Evolutionary conservation across 1,140 invertebrate species (phyloP).

Genomic region (Pseudachorutes palmiensis): DNA sequence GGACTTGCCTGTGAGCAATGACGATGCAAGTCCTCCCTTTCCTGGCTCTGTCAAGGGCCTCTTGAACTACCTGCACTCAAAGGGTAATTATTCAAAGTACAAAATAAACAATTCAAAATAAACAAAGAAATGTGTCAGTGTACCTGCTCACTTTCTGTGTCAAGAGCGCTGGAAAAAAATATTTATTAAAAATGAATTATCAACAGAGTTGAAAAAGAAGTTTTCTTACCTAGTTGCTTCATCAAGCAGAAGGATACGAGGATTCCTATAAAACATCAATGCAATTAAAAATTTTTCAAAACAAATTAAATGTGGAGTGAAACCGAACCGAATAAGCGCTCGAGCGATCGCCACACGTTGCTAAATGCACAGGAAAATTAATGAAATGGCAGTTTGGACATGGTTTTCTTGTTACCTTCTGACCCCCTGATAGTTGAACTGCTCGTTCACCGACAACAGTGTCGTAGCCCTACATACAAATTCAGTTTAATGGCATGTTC

Average conservation of each 20-base stretch:
- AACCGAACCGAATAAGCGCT: conserved; percentile 39
- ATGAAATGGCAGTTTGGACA: too few relatives aligned
- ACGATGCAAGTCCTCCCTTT: conserved; percentile 57
- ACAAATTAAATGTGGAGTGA: too few relatives aligned
- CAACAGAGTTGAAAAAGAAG: not conserved
- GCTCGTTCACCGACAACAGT: conserved; percentile 60
- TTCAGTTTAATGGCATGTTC: not conserved
- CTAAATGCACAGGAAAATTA: not conserved
- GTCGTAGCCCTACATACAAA: conserved; percentile 52
- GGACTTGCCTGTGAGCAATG: conserved; percentile 27
- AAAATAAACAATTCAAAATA: too few relatives aligned
- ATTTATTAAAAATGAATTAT: not conserved
- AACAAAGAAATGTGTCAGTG: too few relatives aligned
- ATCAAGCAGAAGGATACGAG: conserved; percentile 46
- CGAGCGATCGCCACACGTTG: conserved; percentile 43
- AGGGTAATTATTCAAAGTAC: not conserved
- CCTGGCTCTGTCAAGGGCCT: conserved; percentile 57
- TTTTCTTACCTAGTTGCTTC: conserved; percentile 46
- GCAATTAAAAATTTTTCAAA: not conserved
- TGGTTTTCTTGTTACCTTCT: too few relatives aligned
- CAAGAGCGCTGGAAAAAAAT: not conserved
- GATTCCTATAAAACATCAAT: conserved; percentile 40
- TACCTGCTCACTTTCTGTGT: not conserved
- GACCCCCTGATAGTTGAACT: conserved; percentile 46
- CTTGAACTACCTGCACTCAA: conserved; percentile 62